phyloP scores from a whole-genome alignment of 2,113 vertebrate genomes.

The Xenopus laevis region DNA sequence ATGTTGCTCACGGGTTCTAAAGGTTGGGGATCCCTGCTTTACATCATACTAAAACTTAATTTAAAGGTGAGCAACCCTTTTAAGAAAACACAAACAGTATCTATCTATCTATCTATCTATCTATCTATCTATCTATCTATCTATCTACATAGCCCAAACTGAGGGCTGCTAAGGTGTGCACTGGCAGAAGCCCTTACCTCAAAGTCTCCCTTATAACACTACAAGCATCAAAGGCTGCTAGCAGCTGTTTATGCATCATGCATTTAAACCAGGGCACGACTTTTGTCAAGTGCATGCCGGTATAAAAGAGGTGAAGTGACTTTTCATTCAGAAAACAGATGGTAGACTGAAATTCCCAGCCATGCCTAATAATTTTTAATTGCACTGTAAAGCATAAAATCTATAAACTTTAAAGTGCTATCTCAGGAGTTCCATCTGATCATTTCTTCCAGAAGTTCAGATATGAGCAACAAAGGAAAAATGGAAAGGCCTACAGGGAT shows the following conservation, averaged over 20 bases:
- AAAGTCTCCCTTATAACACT: background rate
- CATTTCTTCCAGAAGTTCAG: background rate
- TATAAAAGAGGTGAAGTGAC: slow-evolving; percentile 10
- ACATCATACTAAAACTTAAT: no score
- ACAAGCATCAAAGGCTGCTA: slow-evolving; percentile 13
- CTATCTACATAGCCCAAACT: no score
- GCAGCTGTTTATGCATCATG: slow-evolving; percentile 32
- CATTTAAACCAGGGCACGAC: slow-evolving; percentile 3
- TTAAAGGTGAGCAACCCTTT: no score
- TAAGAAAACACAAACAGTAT: no score
- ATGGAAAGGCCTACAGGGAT: background rate
- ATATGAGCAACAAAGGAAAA: background rate
- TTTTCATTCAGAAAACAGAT: slow-evolving; percentile 29
- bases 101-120: no score
- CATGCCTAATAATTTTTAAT: slow-evolving; percentile 18
- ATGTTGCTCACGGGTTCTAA: no score
- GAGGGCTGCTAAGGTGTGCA: no score
- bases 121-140: no score
- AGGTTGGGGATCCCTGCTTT: no score
- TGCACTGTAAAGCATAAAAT: slow-evolving; percentile 11
- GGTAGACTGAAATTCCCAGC: slow-evolving; percentile 17
- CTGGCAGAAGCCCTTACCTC: background rate
- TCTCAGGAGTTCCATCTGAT: background rate
- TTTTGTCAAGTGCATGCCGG: slow-evolving; percentile 24
- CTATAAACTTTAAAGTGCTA: slow-evolving; percentile 6